Percentiles rank a stretch among this genome's conserved stretches.
These are phyloP conservation scores for Chaetoderma sp. DNA, from an alignment of 2,888 invertebrate genomes.

Conservation along the genomic window DNA sequence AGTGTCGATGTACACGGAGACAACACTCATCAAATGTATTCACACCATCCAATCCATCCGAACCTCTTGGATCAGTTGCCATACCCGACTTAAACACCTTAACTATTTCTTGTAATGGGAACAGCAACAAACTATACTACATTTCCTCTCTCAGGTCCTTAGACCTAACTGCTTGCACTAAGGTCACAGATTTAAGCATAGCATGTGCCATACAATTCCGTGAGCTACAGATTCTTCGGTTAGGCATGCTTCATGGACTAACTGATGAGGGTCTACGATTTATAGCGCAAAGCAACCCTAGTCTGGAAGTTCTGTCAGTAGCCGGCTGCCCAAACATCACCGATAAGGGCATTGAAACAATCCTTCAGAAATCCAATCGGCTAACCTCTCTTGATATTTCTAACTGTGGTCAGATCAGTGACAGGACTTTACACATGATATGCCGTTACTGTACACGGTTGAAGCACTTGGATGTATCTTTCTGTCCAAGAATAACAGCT, in stretches of 20 bases:
- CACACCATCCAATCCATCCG: conserved; percentile 4
- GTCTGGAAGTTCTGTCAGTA: conserved; percentile 78
- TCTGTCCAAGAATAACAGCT: conserved; percentile 61
- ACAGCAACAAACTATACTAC: conserved; percentile 42
- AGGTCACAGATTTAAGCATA: conserved; percentile 80
- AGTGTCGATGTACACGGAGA: conserved; percentile 47
- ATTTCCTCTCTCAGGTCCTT: conserved; percentile 72
- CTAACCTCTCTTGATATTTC: conserved; percentile 75
- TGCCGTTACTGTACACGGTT: conserved; percentile 72
- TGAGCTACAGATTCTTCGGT: conserved; percentile 75
- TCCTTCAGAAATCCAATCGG: conserved; percentile 72
- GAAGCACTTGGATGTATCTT: conserved; percentile 74
- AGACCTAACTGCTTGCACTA: conserved; percentile 78
- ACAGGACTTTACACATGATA: conserved; percentile 73
- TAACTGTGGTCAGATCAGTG: conserved; percentile 76
- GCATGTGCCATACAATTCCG: conserved; percentile 78
- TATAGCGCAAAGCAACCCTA: conserved; percentile 77
- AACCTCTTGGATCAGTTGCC: conserved; percentile 15
- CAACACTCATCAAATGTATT: conserved; percentile 22
- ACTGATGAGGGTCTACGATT: conserved; percentile 77
- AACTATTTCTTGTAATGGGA: conserved; percentile 27
- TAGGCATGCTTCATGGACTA: conserved; percentile 79
- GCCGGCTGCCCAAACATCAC: conserved; percentile 79
- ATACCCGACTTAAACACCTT: conserved; percentile 23
- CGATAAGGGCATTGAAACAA: conserved; percentile 74